Conservation (phyloP, 2,797 vertebrate species). For the Leptodactylus fallax region DNA sequence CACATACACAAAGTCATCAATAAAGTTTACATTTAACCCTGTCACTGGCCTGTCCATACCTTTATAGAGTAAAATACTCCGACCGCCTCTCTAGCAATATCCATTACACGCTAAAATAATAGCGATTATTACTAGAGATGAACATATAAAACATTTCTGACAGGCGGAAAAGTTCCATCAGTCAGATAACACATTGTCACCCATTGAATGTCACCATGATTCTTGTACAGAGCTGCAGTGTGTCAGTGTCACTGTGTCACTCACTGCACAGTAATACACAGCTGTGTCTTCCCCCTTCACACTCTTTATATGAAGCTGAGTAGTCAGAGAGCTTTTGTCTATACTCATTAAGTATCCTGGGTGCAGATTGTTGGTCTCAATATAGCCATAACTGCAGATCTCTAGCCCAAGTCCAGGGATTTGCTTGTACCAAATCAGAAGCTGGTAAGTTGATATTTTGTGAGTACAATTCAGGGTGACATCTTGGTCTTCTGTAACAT, state of each 20-base stretch:
- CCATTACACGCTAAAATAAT: too few species aligned
- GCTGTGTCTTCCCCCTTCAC: slow-evolving; percentile 44
- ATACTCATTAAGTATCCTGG: slow-evolving; percentile 12
- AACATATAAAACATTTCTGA: too few species aligned
- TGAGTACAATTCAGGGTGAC: slow-evolving; percentile 24
- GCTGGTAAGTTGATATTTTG: not conserved
- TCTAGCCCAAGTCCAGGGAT: not conserved
- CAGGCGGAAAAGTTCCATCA: too few species aligned
- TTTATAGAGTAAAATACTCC: too few species aligned
- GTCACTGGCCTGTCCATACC: too few species aligned
- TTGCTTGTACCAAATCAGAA: slow-evolving; percentile 36
- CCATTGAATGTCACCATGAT: too few species aligned
- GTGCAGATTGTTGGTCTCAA: not conserved
- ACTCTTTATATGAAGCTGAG: not conserved
- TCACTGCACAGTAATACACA: slow-evolving; percentile 64
- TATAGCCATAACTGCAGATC: not conserved
- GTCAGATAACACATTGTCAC: too few species aligned
- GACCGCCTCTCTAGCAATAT: too few species aligned
- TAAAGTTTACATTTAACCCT: too few species aligned
- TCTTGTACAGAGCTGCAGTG: slow-evolving; percentile 37
- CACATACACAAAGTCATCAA: too few species aligned
- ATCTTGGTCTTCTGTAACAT: slow-evolving; percentile 6
- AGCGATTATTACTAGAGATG: too few species aligned
- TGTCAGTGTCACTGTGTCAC: slow-evolving; percentile 57
- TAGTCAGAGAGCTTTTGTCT: not conserved